Evolutionary conservation across 2,113 vertebrate species (phyloP).

Genomic region (Megatriorchis doriae): DNA sequence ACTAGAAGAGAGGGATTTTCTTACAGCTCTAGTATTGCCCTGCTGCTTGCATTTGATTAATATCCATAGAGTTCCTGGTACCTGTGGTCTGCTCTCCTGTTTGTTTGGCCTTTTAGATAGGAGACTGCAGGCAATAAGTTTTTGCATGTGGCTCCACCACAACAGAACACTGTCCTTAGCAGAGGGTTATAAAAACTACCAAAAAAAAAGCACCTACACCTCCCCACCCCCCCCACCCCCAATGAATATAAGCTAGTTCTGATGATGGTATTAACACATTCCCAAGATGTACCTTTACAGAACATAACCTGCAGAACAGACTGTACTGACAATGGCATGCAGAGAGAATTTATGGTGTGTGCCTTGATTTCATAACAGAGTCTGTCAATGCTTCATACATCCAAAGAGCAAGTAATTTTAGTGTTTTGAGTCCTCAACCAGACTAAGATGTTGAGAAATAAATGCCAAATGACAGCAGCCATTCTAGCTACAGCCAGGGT

Average conservation of each 20-base stretch:
- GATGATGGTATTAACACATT: background rate
- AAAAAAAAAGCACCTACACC: too few species aligned
- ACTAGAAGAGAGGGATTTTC: background rate
- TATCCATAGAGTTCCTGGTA: background rate
- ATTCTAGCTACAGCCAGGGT: background rate
- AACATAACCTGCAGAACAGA: background rate
- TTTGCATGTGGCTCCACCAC: background rate
- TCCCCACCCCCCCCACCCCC: too few species aligned
- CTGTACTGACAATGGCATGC: background rate
- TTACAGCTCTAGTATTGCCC: background rate
- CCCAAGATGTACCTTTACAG: background rate
- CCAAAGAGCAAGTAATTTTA: background rate
- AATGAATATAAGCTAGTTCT: background rate
- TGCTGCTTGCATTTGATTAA: background rate
- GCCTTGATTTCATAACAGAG: background rate
- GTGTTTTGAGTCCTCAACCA: background rate
- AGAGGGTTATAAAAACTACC: background rate
- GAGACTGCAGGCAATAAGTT: background rate
- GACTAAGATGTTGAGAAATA: background rate
- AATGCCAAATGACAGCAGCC: background rate
- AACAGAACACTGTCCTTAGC: rapidly evolving
- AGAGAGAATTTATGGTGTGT: background rate
- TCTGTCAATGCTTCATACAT: background rate
- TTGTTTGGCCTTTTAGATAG: background rate
- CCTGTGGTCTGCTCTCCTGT: background rate